These are phyloP conservation scores for Callyntrura sp. DNA, from an alignment of 2,888 invertebrate species.

Conservation along the genomic window DNA sequence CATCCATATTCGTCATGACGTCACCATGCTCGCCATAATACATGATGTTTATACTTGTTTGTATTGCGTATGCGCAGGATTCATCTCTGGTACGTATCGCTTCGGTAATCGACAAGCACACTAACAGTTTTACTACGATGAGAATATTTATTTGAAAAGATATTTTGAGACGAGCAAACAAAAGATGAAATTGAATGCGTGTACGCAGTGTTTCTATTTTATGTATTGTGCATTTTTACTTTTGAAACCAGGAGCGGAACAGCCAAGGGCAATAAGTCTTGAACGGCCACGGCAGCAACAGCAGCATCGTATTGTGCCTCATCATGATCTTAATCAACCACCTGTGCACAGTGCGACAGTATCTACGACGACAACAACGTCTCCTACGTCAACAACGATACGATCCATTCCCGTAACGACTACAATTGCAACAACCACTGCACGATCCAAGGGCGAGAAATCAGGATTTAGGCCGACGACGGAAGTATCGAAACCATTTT, in stretches of 20 bases:
- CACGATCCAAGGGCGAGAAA: conserved; percentile 55
- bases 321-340: conserved; percentile 47
- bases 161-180: neutral
- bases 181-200: conserved; percentile 28
- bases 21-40: neutral
- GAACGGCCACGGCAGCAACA: conserved; percentile 69
- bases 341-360: conserved; percentile 56
- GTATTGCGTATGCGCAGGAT: neutral
- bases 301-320: conserved; percentile 66
- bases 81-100: neutral
- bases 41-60: neutral
- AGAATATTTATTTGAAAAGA: neutral
- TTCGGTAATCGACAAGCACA: conserved; percentile 14
- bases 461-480: conserved; percentile 61
- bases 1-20: neutral
- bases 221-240: conserved; percentile 54
- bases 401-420: conserved; percentile 36
- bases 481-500: conserved; percentile 52
- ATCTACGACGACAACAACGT: conserved; percentile 31
- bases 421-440: conserved; percentile 34
- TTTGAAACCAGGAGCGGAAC: conserved; percentile 77
- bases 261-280: conserved; percentile 76
- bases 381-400: conserved; percentile 12
- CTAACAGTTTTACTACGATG: neutral
- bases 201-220: neutral